Percentiles rank a stretch among this genome's conserved stretches.
Conservation (phyloP, 2,113 vertebrate species). For the Aythya baeri region DNA sequence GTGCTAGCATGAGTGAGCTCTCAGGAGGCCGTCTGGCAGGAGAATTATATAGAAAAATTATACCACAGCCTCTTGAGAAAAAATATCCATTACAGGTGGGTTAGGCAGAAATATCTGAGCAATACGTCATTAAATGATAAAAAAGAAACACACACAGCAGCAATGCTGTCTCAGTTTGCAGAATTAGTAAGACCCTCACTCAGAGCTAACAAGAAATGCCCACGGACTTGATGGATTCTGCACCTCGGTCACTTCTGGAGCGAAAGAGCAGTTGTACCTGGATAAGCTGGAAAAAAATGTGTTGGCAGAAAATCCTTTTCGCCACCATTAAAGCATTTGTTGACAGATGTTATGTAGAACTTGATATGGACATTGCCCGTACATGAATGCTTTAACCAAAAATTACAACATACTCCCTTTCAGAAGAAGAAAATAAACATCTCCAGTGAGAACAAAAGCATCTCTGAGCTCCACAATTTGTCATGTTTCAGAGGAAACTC, state of each 20-base stretch:
- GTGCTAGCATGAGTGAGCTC: background rate
- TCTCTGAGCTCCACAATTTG: background rate
- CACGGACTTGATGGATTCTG: background rate
- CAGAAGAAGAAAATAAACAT: conserved; percentile 4
- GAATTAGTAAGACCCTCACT: background rate
- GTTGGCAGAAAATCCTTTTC: conserved; percentile 20
- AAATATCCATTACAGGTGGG: background rate
- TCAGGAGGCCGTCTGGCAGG: background rate
- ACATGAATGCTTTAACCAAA: background rate
- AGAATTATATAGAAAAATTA: background rate
- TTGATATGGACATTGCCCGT: background rate
- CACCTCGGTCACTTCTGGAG: background rate
- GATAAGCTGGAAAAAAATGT: background rate
- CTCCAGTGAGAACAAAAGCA: background rate
- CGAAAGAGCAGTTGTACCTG: background rate
- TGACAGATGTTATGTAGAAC: conserved; percentile 4
- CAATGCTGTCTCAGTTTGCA: background rate
- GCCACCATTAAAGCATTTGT: conserved; percentile 21
- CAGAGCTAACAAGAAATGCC: background rate
- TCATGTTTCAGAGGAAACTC: conserved; percentile 12
- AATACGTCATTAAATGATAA: background rate
- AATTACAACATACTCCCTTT: conserved; percentile 4
- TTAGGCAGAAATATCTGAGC: background rate
- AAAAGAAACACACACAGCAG: background rate
- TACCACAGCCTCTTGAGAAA: background rate